Evolutionary conservation across 2,888 invertebrate species (phyloP).

Genomic region (Shargacucullia verbasci): DNA sequence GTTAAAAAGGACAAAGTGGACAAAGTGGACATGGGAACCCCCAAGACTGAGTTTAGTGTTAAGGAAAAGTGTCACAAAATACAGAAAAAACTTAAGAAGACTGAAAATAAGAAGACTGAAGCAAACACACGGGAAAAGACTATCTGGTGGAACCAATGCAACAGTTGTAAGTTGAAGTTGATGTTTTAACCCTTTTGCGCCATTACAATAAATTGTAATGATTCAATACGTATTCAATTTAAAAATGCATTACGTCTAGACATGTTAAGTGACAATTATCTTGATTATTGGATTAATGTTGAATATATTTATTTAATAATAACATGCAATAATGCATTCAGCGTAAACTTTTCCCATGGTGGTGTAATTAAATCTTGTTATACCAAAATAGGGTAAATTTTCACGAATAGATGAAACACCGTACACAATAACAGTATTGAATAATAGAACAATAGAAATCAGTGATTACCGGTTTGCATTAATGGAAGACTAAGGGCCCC

Average conservation of each 20-base stretch:
- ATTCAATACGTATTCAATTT: constrained; percentile 15
- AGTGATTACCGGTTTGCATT: constrained; percentile 60
- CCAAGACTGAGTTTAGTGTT: constrained; percentile 85
- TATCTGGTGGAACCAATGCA: constrained; percentile 88
- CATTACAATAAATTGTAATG: constrained; percentile 16
- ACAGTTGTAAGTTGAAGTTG: constrained; percentile 78
- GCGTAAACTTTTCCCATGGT: constrained; percentile 8
- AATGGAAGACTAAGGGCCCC: constrained; percentile 71
- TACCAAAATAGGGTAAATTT: constrained; percentile 1
- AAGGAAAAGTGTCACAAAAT: constrained; percentile 84
- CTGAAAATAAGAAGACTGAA: constrained; percentile 86
- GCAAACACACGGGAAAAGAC: constrained; percentile 78
- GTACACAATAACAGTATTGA: constrained; percentile 13
- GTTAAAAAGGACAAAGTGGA: constrained; percentile 82
- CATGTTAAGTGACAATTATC: constrained; percentile 24
- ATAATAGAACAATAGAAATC: constrained; percentile 49
- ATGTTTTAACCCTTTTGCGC: constrained; percentile 21
- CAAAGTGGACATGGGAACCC: constrained; percentile 73
- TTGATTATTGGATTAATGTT: constrained; percentile 26
- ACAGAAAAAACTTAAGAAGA: constrained; percentile 86
- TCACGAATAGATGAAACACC: constrained; percentile 5
- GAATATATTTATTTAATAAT: constrained; percentile 35
- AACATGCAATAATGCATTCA: constrained; percentile 9
- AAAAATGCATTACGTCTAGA: constrained; percentile 8
- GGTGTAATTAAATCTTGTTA: constrained; percentile 9